Base-by-base conservation (phyloP, 2,888 invertebrate genomes). In the Odontocerum albicorne region DNA sequence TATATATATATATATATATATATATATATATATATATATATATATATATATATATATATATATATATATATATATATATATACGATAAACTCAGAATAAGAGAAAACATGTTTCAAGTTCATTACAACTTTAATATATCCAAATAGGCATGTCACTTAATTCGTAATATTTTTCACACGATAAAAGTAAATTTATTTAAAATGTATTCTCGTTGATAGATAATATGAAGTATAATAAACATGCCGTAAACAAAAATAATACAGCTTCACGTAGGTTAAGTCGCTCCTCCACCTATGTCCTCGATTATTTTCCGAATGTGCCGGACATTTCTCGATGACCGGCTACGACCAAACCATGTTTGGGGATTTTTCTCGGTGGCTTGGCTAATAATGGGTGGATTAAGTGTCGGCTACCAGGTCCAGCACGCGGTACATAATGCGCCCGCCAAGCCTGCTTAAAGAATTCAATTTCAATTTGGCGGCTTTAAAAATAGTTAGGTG, bases 401-500 rank as follows among this genome's bases (percentile, higher is more conserved):
- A 55, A 49, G 55, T 43, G 35, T 32, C 42, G 31, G 12, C 8
- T 12, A 17, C 10, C 39, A 8, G 31, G 21, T 10, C 21, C 39
- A 15, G 45, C 45, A 49, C 49, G 50, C 39, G 50, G 49, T 20
- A n/a, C n/a, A n/a, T n/a, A n/a, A n/a, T n/a, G n/a, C n/a, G n/a
- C n/a, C n/a, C n/a, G n/a, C n/a, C n/a, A n/a, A n/a, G n/a, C n/a
- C 33, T 36, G 36, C 21, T 35, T 31, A 10, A 32, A 22, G 35
- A 51, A 46, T 57, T 52, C 49, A 32, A 42, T 57, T 57, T 57
- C 57, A 57, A 57, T 57, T 51, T 51, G 45, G 49, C 52, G 47
- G 59, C 55, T 55, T 55, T 59, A 44, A 52, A 59, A 59, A 55
- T 59, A 59, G 55, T 55, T 55, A 50, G 49, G 27, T 46, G 47